Evolutionary conservation across 1,140 invertebrate species (phyloP), one percentile per base, ranked within the genome.

Genomic region (Aethina tumida): DNA sequence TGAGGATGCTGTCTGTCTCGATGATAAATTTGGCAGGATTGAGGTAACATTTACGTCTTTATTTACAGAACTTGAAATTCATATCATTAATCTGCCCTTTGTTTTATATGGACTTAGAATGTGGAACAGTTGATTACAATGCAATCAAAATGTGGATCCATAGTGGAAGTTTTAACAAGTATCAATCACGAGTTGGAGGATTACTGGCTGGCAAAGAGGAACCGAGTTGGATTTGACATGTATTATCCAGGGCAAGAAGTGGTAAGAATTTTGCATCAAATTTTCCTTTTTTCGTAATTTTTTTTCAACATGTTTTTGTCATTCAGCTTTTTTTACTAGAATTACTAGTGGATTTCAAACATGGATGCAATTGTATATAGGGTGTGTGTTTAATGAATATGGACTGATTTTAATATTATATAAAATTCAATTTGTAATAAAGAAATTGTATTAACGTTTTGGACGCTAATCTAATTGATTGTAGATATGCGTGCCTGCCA

Each of bases 1-100:
- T 6, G 86, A 90, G 62, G 73, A 81, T 47, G 82, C 84, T 19
- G 86, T 93, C 1, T 90, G 84, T 48, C 68, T 91, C 50, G 86
- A 89, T 53, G 46, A 45, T 22, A 59, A 53, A 43, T 56, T 50
- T 47, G 59, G 59, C 15, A 31, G 58, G 32, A 55, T 62, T 39
- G 51, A 53, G 35, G 59, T 61, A 47, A 38, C 29, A 42, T 24
- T 12, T 16, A 17, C 4, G 8, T 18, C 37, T 20, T 8, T 17
- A 24, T n/a, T 35, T 22, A 39, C 20, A 35, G 20, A 39, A 42
- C 28, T 28, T 50, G 48, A 43, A 36, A 9, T 8, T 29, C 7
- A 8, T 34, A 31, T 34, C 9, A 29, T 35, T n/a, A 17, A 15
- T 22, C 12, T 34, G 18, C 13, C 13, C 8, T 33, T 18, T 33